Base-by-base conservation (phyloP, 2,797 vertebrate species). In the Diplodus sargus region DNA sequence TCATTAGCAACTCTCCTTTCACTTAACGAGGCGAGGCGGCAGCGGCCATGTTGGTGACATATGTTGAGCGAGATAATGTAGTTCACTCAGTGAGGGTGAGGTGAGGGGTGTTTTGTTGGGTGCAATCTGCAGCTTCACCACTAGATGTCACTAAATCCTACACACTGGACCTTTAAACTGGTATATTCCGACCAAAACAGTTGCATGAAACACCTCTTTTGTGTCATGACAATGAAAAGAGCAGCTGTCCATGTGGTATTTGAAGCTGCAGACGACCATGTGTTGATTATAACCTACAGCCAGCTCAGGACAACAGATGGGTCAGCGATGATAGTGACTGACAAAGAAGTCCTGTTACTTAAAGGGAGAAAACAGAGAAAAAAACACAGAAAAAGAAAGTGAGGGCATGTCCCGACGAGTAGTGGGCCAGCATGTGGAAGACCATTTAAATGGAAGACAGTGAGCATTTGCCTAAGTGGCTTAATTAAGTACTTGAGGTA, bases 391-490 rank as follows among this genome's bases (percentile, higher is more conserved):
- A 30, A 64, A 49, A 70, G 30, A 65, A 66, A 76, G 15, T 51
- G 7, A 47, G 20, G 25, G 18, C 61, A 70, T 62, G 60, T 53
- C 22, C 43, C 52, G 9, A 34, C 78, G 79, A 63, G 76, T 71
- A 62, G 28, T 77, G 65, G 62, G 82, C 25, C 61, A 74, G 79
- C 39, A 77, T 83, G 82, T 74, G 64, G 48, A 17, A 54, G 68
- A 30, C 17, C 30, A 71, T 78, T 90, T 70, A 75, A 79, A 66
- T 8, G 30, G 74, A 83, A 75, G 60, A 84, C 54, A 4, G 43
- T 78, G 57, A 86, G 63, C 76, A 70, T 89, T 85, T 81, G 25
- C 39, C 53, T 76, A 89, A 87, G 67, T 86, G 85, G 69, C 49
- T 61, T 74, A 58, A 85, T 91, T 79, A 82, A 85, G 81, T 83